These are phyloP conservation scores for Heliconius congener DNA, from an alignment of 1,140 invertebrate genomes.

Conservation along the genomic window DNA sequence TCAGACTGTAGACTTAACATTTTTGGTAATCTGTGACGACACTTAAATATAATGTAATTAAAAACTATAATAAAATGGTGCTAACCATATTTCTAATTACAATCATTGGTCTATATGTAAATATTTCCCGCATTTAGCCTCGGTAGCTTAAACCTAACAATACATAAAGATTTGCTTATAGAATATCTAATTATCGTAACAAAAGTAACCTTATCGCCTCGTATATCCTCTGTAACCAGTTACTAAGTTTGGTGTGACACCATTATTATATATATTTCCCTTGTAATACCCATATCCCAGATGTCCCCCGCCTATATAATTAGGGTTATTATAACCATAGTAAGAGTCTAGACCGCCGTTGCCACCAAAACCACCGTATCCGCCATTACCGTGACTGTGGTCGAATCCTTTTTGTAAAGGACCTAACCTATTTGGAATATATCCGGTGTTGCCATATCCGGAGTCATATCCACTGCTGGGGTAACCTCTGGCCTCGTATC, in stretches of 20 bases:
- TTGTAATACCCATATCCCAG: slow-evolving; percentile 72
- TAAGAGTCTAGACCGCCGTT: slow-evolving; percentile 70
- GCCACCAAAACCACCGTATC: slow-evolving; percentile 68
- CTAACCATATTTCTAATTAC: too few relatives aligned
- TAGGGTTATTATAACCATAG: slow-evolving; percentile 68
- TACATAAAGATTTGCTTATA: not conserved
- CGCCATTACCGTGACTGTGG: slow-evolving; percentile 48
- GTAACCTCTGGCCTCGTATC: not conserved
- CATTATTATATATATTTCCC: slow-evolving; percentile 64
- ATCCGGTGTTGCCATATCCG: slow-evolving; percentile 2
- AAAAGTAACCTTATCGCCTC: slow-evolving; percentile 34
- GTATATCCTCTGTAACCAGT: slow-evolving; percentile 74
- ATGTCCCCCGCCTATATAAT: slow-evolving; percentile 62
- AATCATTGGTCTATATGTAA: too few relatives aligned
- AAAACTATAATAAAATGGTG: not conserved
- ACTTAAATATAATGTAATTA: not conserved
- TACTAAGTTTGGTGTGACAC: slow-evolving; percentile 68
- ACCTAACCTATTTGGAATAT: not conserved
- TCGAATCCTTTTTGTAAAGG: slow-evolving; percentile 1
- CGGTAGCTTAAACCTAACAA: not conserved
- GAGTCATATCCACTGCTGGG: not conserved
- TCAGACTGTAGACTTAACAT: too few relatives aligned
- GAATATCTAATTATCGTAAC: not conserved
- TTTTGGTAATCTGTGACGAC: too few relatives aligned
- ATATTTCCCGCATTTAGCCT: not conserved